Percentiles rank a stretch among this genome's conserved stretches.
These are phyloP conservation scores for Nematostella vectensis DNA, from an alignment of 92 coral and sea anemone genomes.

Conservation along the genomic window DNA sequence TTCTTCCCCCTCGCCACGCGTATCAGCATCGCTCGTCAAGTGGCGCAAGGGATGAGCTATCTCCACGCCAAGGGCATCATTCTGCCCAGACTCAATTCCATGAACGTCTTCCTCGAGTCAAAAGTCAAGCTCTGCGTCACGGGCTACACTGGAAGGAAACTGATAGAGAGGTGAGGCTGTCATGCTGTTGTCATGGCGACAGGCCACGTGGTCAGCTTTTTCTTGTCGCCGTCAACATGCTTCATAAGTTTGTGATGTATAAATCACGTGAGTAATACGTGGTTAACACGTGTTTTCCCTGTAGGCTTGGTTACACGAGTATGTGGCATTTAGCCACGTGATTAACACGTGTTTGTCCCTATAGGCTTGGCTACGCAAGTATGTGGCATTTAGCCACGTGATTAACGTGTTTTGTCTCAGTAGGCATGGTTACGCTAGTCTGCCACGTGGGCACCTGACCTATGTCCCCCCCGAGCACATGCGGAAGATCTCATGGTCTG, in stretches of 20 bases:
- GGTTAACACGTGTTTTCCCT: too few relatives aligned
- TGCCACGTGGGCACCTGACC: conserved; percentile 94
- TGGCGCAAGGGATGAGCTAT: conserved; percentile 95
- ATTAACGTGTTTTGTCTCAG: too few relatives aligned
- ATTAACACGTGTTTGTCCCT: too few relatives aligned
- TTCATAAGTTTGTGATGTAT: neutral
- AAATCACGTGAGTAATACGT: neutral
- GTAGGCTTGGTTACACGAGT: too few relatives aligned
- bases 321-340: too few relatives aligned
- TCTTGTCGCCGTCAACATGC: conserved; percentile 64
- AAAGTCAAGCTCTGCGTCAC: conserved; percentile 95
- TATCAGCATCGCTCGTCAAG: conserved; percentile 83
- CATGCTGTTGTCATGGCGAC: conserved; percentile 81
- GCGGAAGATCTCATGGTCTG: conserved; percentile 68
- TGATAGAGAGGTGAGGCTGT: conserved; percentile 64
- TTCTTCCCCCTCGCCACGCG: conserved; percentile 63
- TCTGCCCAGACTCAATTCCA: conserved; percentile 83
- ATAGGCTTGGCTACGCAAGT: too few relatives aligned
- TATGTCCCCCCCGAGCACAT: conserved; percentile 92
- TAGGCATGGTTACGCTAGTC: conserved; percentile 90
- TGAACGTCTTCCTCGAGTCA: conserved; percentile 94
- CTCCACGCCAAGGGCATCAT: conserved; percentile 97
- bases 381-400: too few relatives aligned
- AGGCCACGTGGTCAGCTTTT: conserved; percentile 93
- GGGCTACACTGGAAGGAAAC: conserved; percentile 67